These are phyloP conservation scores for Ephialtes manifestator DNA, from an alignment of 2,888 invertebrate species.

Conservation along the genomic window DNA sequence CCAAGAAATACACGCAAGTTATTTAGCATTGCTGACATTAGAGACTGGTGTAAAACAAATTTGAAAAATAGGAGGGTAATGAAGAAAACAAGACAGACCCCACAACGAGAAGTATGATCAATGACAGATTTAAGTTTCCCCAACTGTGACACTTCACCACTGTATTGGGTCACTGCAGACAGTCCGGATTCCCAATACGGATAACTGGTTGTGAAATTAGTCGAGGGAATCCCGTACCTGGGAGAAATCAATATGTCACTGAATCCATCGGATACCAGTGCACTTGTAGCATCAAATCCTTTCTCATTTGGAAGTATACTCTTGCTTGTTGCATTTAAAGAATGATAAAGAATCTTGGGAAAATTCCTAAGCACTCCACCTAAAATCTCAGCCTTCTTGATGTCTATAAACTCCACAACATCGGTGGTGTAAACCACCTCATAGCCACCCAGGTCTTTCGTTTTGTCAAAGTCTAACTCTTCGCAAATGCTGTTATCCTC, in stretches of 20 bases:
- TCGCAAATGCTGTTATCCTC: background rate
- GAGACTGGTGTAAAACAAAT: background rate
- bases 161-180: background rate
- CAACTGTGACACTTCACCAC: background rate
- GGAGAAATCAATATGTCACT: background rate
- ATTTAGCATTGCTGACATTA: background rate
- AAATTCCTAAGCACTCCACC: no score
- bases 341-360: background rate
- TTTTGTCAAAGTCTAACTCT: constrained; percentile 2
- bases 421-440: no score
- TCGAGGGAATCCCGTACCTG: no score
- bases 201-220: no score
- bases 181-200: background rate
- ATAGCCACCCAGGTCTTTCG: background rate
- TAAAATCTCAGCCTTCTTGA: no score
- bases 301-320: no score
- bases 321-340: background rate
- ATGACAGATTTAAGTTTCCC: constrained; percentile 10
- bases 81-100: background rate
- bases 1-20: background rate
- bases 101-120: background rate
- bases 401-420: no score
- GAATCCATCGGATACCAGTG: background rate
- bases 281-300: background rate
- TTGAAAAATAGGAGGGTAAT: background rate